These are phyloP conservation scores for Chlorospingus semifuscus DNA, from an alignment of 2,797 vertebrate species.

Conservation along the genomic window DNA sequence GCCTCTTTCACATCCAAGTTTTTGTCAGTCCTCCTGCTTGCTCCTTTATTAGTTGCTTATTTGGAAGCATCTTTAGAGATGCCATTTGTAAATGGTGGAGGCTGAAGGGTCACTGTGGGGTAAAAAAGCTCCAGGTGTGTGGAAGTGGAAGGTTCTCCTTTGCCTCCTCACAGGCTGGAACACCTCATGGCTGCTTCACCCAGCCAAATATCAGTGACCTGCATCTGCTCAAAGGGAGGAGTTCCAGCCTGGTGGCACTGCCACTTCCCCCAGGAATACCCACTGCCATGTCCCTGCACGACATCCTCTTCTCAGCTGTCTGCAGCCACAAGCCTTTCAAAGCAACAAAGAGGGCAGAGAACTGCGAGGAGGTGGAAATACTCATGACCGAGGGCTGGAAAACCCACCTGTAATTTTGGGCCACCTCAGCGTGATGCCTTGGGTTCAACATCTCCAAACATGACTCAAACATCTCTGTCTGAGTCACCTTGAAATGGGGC, in stretches of 20 bases:
- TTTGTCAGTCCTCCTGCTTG: neutral
- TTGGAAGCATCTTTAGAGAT: neutral
- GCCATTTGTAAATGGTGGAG: neutral
- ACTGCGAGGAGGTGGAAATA: neutral
- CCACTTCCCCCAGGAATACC: neutral
- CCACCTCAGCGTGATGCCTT: neutral
- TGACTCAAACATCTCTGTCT: neutral
- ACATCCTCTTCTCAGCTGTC: neutral
- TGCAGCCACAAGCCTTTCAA: neutral
- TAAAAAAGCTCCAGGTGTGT: neutral
- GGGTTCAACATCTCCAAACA: neutral
- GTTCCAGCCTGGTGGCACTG: neutral
- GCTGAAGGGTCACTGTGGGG: neutral
- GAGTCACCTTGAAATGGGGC: neutral
- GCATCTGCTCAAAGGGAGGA: neutral
- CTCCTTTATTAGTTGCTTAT: neutral
- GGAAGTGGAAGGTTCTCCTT: neutral
- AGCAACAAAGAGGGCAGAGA: neutral
- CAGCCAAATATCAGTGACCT: neutral
- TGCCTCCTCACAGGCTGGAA: neutral
- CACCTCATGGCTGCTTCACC: neutral
- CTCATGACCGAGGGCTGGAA: neutral
- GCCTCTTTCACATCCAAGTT: accelerated
- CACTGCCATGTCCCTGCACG: accelerated
- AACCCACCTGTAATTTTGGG: slow-evolving; percentile 19